Evolutionary conservation across 2,797 vertebrate species (phyloP).

Genomic region (Coregonus ussuriensis): DNA sequence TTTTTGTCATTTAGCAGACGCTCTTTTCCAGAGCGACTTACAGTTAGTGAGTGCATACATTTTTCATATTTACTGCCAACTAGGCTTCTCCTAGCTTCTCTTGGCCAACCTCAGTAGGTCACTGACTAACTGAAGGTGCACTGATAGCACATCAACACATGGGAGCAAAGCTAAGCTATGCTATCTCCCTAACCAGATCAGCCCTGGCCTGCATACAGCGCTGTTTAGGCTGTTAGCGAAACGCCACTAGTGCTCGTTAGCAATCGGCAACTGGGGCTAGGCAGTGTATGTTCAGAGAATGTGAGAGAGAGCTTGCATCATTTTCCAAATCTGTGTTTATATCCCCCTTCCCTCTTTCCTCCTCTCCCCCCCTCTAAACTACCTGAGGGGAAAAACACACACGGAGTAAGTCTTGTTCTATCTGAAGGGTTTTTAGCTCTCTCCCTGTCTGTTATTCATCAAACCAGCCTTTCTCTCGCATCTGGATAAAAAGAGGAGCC

Average conservation of each 20-base stretch:
- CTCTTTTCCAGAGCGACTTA: no score
- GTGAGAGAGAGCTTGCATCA: background rate
- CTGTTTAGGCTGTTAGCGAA: background rate
- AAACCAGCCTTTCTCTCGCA: background rate
- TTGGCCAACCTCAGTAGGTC: background rate
- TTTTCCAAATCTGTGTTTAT: background rate
- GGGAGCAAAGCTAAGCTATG: conserved; percentile 1
- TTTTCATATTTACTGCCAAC: background rate
- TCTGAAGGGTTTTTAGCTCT: background rate
- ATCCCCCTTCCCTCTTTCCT: background rate
- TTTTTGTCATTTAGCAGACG: no score
- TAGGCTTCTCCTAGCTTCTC: background rate
- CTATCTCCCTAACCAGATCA: background rate
- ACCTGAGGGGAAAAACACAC: background rate
- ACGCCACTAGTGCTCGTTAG: background rate
- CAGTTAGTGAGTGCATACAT: no score
- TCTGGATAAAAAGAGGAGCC: conserved; percentile 1
- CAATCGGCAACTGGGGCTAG: background rate
- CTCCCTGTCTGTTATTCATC: conserved; percentile 1
- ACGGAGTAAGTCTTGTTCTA: background rate
- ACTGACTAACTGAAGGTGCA: background rate
- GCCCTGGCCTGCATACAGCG: background rate
- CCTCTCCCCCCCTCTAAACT: background rate
- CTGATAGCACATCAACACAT: background rate
- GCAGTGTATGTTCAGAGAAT: background rate